Conservation (phyloP, 1,140 invertebrate species). For the Lepidurus apus region DNA sequence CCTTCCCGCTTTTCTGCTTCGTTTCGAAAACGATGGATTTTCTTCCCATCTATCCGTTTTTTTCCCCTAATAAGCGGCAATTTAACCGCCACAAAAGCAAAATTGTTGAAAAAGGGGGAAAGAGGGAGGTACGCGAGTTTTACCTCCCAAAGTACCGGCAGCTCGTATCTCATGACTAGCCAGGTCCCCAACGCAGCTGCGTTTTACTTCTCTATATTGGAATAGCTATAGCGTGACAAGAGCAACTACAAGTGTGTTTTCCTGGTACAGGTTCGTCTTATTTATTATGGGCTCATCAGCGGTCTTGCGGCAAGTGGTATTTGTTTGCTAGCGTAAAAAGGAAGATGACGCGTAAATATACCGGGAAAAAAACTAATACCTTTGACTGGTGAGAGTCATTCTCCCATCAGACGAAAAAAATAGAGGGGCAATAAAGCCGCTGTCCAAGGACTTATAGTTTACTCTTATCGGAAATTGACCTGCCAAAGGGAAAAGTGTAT, state of each 20-base stretch:
- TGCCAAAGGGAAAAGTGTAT: background rate
- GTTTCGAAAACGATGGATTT: background rate
- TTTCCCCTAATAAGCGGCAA: background rate
- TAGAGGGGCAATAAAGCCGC: background rate
- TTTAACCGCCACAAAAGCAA: background rate
- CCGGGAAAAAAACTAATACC: background rate
- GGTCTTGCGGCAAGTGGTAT: background rate
- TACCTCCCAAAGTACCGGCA: too few relatives aligned
- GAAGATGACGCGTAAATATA: background rate
- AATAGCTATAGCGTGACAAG: conserved; percentile 8
- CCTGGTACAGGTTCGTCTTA: background rate
- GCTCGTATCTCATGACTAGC: background rate
- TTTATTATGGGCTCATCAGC: conserved; percentile 6
- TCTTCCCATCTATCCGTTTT: background rate
- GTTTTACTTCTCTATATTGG: background rate
- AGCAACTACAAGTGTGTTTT: background rate
- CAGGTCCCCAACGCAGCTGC: background rate
- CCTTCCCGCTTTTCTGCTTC: background rate
- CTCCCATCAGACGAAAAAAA: too few relatives aligned
- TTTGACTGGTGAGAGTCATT: too few relatives aligned
- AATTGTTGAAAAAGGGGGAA: background rate
- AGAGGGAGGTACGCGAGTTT: too few relatives aligned
- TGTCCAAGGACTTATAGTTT: background rate
- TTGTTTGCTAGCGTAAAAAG: background rate
- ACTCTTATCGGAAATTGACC: background rate